A percentile compares a stretch with the other conserved stretches of the same genome.
Evolutionary conservation across 1,140 invertebrate genomes (phyloP).

Genomic region (Drosophila arawakana): DNA sequence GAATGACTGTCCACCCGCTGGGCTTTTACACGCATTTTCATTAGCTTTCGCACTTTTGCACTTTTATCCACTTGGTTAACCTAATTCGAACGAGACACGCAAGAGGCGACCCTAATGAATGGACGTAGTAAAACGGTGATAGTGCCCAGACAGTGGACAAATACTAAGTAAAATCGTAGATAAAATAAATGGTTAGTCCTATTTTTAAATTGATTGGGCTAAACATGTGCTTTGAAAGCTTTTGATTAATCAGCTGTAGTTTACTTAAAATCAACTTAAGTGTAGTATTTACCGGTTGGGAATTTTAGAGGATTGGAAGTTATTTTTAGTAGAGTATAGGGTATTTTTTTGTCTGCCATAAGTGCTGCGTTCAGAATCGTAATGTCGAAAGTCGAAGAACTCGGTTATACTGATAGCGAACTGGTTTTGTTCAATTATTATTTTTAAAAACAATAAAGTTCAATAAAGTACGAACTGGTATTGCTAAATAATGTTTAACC

Average conservation of each 20-base stretch:
- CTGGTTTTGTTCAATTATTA: no score
- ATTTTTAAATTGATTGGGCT: background rate
- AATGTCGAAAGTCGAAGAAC: no score
- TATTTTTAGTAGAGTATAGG: no score
- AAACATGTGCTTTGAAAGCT: background rate
- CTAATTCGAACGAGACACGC: slow-evolving; percentile 70
- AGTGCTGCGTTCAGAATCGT: no score
- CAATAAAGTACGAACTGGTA: no score
- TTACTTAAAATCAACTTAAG: no score
- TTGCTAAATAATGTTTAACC: no score
- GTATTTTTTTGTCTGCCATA: no score
- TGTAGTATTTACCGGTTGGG: no score
- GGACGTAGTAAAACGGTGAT: slow-evolving; percentile 60
- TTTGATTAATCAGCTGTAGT: background rate
- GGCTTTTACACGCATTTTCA: slow-evolving; percentile 67
- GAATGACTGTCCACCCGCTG: slow-evolving; percentile 13
- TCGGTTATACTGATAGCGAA: no score
- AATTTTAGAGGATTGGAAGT: no score
- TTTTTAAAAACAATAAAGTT: no score
- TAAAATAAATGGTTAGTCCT: background rate
- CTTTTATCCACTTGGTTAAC: slow-evolving; percentile 75
- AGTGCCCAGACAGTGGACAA: slow-evolving; percentile 27
- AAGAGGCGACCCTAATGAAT: slow-evolving; percentile 63
- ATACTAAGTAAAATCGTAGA: background rate
- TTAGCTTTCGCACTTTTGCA: slow-evolving; percentile 63